A percentile compares a stretch with the other conserved stretches of the same genome.
phyloP scores from a whole-genome alignment of 2,113 vertebrate species.

The Ivindomyrus marchei region DNA sequence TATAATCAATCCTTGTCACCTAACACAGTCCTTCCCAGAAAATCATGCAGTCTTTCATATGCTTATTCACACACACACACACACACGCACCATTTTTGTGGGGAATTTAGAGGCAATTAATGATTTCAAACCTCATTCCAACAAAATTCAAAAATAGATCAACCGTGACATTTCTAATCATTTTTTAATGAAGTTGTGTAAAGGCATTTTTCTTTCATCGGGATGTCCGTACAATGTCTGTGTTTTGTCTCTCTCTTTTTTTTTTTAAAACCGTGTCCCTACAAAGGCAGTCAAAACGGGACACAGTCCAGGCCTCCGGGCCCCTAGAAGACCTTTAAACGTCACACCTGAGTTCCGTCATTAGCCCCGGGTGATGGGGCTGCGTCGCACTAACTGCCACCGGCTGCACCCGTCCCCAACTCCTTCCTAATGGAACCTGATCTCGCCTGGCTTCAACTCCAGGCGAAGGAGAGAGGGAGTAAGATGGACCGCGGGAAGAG shows the following conservation, averaged over 20 bases:
- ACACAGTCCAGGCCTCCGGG: neutral
- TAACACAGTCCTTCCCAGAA: neutral
- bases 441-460: neutral
- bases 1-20: neutral
- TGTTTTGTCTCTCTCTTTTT: neutral
- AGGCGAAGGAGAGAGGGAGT: slow-evolving; percentile 29
- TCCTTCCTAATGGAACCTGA: neutral
- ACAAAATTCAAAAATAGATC: neutral
- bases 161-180: neutral
- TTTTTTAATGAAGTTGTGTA: neutral
- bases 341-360: neutral
- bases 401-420: neutral
- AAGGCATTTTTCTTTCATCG: neutral
- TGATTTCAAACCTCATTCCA: neutral
- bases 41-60: neutral
- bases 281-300: neutral
- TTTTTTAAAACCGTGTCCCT: neutral
- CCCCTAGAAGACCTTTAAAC: neutral
- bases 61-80: neutral
- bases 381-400: neutral
- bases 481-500: slow-evolving; percentile 28
- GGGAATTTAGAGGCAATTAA: neutral
- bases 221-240: neutral
- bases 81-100: neutral
- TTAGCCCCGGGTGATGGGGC: neutral